These are phyloP conservation scores for Pseudococcus longispinus DNA, from an alignment of 2,888 invertebrate genomes.

Conservation along the genomic window DNA sequence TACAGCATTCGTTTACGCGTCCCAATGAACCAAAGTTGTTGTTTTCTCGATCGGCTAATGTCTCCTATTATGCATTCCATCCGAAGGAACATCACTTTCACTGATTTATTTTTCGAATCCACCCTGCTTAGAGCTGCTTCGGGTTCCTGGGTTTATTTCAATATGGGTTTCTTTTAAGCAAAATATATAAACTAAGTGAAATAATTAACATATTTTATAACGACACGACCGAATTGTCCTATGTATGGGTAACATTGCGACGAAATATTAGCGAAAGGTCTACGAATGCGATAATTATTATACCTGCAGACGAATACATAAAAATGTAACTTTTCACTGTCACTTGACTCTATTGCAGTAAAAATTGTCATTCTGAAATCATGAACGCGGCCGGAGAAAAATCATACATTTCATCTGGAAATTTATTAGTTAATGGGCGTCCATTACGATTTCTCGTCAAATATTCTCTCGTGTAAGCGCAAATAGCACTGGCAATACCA, in stretches of 20 bases:
- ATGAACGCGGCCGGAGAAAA: not conserved
- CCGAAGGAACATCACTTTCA: constrained; percentile 18
- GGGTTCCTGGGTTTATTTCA: not conserved
- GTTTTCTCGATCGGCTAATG: constrained; percentile 7
- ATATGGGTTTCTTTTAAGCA: too few relatives aligned
- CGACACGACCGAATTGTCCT: not conserved
- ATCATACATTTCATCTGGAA: not conserved
- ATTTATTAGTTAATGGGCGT: constrained; percentile 11
- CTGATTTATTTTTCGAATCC: not conserved
- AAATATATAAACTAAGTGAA: not conserved
- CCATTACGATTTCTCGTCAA: constrained; percentile 26
- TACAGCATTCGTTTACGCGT: constrained; percentile 37
- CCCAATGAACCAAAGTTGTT: constrained; percentile 29
- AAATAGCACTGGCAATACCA: constrained; percentile 10
- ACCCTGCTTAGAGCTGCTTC: not conserved
- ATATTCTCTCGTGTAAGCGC: not conserved
- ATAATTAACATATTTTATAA: not conserved
- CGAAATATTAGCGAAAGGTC: not conserved
- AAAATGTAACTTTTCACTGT: constrained; percentile 9
- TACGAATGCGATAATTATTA: not conserved
- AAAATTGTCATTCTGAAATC: not conserved
- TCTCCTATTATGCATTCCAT: constrained; percentile 29
- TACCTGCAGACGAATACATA: not conserved
- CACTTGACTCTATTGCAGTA: not conserved
- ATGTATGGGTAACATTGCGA: not conserved